phyloP scores from a whole-genome alignment of 2,113 vertebrate genomes.

The Leiothrix lutea region DNA sequence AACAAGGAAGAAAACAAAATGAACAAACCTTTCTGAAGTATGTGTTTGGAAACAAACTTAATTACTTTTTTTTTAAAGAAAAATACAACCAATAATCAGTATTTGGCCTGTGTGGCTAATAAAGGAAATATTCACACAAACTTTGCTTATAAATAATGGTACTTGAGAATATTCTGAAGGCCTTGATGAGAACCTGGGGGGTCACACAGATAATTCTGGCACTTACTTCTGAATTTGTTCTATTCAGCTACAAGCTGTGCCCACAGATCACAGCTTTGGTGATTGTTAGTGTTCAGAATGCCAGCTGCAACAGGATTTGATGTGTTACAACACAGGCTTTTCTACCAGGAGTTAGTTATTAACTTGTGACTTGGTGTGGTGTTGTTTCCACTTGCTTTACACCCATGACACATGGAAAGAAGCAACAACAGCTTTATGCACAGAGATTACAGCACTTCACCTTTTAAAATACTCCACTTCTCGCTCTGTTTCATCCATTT shows the following conservation, averaged over 20 bases:
- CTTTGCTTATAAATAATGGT: not conserved
- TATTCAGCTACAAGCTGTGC: not conserved
- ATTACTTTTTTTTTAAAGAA: not conserved
- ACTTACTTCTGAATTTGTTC: not conserved
- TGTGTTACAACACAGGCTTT: not conserved
- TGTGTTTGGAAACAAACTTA: not conserved
- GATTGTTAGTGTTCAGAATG: not conserved
- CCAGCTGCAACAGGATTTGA: not conserved
- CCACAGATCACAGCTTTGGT: not conserved
- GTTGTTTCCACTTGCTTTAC: not conserved
- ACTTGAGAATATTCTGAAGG: not conserved
- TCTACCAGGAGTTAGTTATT: not conserved
- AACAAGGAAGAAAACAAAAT: not conserved
- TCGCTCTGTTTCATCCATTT: slow-evolving; percentile 97
- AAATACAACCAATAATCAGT: not conserved
- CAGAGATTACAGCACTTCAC: slow-evolving; percentile 58
- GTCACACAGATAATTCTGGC: not conserved
- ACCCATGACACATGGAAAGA: not conserved
- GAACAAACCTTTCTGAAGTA: not conserved
- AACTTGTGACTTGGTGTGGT: not conserved
- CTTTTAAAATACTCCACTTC: slow-evolving; percentile 99
- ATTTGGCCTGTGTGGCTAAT: not conserved
- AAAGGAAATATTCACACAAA: not conserved
- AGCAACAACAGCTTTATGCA: not conserved
- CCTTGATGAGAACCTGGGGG: not conserved